Conservation (phyloP, 1,140 invertebrate genomes). For the Zaprionus camerounensis region DNA sequence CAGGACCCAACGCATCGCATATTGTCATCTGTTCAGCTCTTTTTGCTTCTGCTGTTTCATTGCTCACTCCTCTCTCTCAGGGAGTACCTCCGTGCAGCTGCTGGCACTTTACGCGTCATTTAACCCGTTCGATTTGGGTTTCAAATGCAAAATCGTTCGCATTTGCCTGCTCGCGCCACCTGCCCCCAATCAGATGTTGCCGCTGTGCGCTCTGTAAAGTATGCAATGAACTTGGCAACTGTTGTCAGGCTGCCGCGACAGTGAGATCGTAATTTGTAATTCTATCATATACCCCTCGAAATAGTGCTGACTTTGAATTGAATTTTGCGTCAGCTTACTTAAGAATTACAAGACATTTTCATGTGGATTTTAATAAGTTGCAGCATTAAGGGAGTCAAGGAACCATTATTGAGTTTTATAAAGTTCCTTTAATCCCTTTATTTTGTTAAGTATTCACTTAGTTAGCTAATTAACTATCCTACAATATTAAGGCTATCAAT, state of each 20-base stretch:
- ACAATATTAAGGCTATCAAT: no score
- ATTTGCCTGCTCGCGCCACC: constrained; percentile 3
- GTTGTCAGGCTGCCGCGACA: constrained; percentile 27
- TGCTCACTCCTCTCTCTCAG: not conserved
- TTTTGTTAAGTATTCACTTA: no score
- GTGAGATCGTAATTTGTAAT: constrained; percentile 24
- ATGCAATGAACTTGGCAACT: constrained; percentile 55
- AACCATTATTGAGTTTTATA: not conserved
- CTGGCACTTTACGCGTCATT: constrained; percentile 69
- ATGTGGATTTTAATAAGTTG: not conserved
- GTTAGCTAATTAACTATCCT: no score
- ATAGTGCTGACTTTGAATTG: constrained; percentile 3
- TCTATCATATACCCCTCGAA: constrained; percentile 10
- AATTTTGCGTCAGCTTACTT: not conserved
- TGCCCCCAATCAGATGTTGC: constrained; percentile 29
- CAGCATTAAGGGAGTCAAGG: not conserved
- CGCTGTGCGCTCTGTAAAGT: not conserved
- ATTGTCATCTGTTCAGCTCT: constrained; percentile 5
- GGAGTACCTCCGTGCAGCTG: not conserved
- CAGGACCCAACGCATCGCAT: constrained; percentile 36
- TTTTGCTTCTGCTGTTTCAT: constrained; percentile 6
- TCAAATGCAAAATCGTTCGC: constrained; percentile 43
- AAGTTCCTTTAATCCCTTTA: no score
- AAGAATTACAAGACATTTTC: not conserved
- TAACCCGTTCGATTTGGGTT: constrained; percentile 66